Percentiles rank a stretch among this genome's conserved stretches.
Conservation (phyloP, 2,888 invertebrate species). For the Cephus pygmeus region DNA sequence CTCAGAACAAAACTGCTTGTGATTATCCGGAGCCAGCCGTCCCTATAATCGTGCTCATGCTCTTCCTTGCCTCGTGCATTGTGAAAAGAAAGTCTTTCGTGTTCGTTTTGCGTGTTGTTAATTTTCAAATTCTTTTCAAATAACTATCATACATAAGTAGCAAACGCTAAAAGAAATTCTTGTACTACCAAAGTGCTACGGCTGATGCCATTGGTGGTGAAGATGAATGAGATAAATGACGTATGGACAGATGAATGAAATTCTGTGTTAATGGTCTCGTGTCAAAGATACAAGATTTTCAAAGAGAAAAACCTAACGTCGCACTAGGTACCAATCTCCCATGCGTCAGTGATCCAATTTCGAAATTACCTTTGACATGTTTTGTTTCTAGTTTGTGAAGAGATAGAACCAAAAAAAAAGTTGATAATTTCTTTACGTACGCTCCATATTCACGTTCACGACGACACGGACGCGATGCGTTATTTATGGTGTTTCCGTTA, state of each 20-base stretch:
- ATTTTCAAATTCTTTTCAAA: not conserved
- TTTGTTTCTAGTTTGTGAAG: no score
- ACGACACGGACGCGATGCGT: no score
- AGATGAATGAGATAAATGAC: constrained; percentile 15
- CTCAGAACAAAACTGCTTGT: constrained; percentile 63
- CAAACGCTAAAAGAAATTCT: not conserved
- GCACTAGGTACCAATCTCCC: no score
- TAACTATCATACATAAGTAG: not conserved
- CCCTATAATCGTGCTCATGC: constrained; percentile 55
- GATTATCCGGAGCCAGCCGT: constrained; percentile 52
- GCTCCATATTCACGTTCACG: no score
- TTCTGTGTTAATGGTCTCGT: no score
- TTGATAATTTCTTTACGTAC: no score
- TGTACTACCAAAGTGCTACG: constrained; percentile 15
- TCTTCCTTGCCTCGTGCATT: constrained; percentile 28
- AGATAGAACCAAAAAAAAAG: no score
- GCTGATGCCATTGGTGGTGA: constrained; percentile 3
- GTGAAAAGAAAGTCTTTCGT: not conserved
- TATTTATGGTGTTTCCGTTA: no score
- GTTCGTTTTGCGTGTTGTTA: not conserved
- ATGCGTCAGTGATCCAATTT: no score
- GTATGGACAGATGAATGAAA: not conserved
- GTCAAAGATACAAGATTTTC: no score
- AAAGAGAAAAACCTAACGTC: no score
- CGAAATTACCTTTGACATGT: no score